Evolutionary conservation across 1,140 invertebrate genomes (phyloP), one percentile per base, ranked within the genome.

Genomic region (Brachionus manjavacas): DNA sequence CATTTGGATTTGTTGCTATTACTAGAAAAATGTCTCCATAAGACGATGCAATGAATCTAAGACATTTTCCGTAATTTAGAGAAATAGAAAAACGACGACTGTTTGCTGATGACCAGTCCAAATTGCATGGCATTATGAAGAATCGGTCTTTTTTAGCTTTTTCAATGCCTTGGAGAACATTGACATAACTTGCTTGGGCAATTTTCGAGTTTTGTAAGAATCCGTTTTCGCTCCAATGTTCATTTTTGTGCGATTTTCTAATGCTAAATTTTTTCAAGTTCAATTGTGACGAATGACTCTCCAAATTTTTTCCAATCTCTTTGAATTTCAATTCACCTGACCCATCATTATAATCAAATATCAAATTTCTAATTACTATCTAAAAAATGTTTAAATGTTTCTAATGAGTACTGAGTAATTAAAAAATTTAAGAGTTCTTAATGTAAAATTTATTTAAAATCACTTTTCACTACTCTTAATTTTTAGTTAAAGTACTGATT

Each of bases 151-250:
- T 46, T 64, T 64, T 68, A 9, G 79, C 79, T 35, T 81, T 81
- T 81, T 81, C 52, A 4, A 81, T 81, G 20, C 79, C 79, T 64
- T 81, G 79, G n/a, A 81, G 52, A 39, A 68, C 79, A 60, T 81
- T 81, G 3, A 64, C 79, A 28, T 81, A 81, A 16, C 49, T 64
- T 0, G 41, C 52, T 64, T 81, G 52, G 6, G 16, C 79, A 35
- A 81, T 43, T 81, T 46, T 81, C 3, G 35, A 23, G 43, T 81
- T 81, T 28, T 81, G 35, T 39, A 81, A 39, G 12, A 81, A 46
- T 41, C 79, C 52, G 35, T 81, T 66, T 9, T 81, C 79, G 7
- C 1, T 81, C 79, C 79, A 81, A 8, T 68, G 52, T 14, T 76
- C 41, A 49, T 35, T 49, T 81, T 81, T 64, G 6, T 43, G 35